Evolutionary conservation across 2,888 invertebrate genomes (phyloP), one percentile per base, ranked within the genome.

Genomic region (Mythimna albipuncta): DNA sequence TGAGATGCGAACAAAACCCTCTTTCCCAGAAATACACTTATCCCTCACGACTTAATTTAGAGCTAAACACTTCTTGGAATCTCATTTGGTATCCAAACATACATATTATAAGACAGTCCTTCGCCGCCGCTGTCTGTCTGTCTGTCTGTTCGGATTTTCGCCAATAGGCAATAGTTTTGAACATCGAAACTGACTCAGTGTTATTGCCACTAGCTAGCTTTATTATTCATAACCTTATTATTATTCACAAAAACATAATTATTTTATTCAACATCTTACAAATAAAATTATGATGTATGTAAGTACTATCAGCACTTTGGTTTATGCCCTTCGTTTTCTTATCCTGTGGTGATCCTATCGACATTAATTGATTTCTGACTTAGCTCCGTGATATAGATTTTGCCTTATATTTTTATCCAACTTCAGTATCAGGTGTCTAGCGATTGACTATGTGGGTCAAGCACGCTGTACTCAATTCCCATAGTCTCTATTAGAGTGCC

Each of bases 381-480:
- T 35, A 62, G 47, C n/a, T 58, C n/a, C 52, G 26, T 64, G 4
- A 4, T 67, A 65, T 66, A 50, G 57, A 41, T 64, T 69, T 58
- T 66, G 26, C 9, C 57, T 55, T 26, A 7, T 7, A 19, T 7
- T 52, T 77, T 69, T 47, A 59, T 50, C 66, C 13, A 44, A 5
- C 35, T 61, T 50, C 13, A 47, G 32, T 72, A 72, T 69, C 66
- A 68, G 54, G 59, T 69, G 66, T 50, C 65, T 70, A 67, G 69
- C 57, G 69, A 68, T 58, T 69, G 69, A 19, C 38, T 72, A 82
- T 77, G 69, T 82, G 63, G 82, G 86, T 83, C 86, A 76, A 63
- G 6, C 44, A 55, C 55, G 69, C 64, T 83, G 73, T 79, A 75
- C 69, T 44, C 55, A 72, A 67, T 66, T 47, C 38, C 50, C 16